Conservation (phyloP, 2,113 vertebrate species). For the Halcyon senegalensis region DNA sequence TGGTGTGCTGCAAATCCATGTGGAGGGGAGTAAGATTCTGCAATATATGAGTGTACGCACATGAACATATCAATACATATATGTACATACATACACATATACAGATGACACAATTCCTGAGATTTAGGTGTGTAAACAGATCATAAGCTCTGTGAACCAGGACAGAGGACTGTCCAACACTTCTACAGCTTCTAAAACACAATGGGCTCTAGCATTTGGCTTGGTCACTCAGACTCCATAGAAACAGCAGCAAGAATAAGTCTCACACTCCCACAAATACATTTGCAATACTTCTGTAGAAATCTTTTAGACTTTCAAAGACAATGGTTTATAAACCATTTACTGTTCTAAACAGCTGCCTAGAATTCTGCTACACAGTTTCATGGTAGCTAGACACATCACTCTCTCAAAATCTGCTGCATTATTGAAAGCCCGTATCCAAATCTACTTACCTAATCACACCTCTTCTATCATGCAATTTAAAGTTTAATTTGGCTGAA, state of each 20-base stretch:
- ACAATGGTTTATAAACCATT: not conserved
- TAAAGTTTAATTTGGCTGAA: not conserved
- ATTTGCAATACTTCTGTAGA: not conserved
- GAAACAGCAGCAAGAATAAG: not conserved
- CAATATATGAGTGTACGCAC: accelerated
- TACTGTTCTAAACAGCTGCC: not conserved
- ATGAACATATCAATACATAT: not conserved
- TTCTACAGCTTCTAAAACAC: not conserved
- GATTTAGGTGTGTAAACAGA: not conserved
- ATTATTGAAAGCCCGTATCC: not conserved
- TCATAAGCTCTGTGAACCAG: not conserved
- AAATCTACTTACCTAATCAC: not conserved
- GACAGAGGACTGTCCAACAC: not conserved
- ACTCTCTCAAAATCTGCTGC: not conserved
- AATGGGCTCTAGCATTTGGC: not conserved
- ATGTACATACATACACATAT: not conserved
- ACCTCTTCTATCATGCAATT: not conserved
- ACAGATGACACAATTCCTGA: not conserved
- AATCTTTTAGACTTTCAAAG: not conserved
- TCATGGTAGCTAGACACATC: not conserved
- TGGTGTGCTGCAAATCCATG: not conserved
- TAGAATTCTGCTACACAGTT: not conserved
- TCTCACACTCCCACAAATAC: not conserved
- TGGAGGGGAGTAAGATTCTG: not conserved
- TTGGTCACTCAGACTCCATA: not conserved